These are phyloP conservation scores for Ptychobarbus kaznakovi DNA, from an alignment of 2,797 vertebrate genomes.

Conservation along the genomic window DNA sequence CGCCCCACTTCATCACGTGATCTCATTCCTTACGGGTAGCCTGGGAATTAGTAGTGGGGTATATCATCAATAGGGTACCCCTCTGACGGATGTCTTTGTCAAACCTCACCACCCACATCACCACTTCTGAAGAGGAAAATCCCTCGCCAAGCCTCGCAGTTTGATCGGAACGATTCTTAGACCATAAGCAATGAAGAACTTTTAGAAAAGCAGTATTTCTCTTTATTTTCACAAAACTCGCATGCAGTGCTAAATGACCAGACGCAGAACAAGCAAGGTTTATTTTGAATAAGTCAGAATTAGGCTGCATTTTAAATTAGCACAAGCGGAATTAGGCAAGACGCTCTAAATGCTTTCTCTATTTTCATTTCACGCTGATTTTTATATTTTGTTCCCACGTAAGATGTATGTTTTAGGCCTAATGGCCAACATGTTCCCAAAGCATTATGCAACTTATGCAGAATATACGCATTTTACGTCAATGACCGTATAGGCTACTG, in stretches of 20 bases:
- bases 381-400: background rate
- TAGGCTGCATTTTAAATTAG: background rate
- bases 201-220: background rate
- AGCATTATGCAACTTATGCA: background rate
- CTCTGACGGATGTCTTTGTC: slow-evolving; percentile 58
- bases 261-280: background rate
- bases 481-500: background rate
- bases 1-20: slow-evolving; percentile 95
- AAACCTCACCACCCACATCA: slow-evolving; percentile 38
- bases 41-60: slow-evolving; percentile 93
- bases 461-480: background rate
- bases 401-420: background rate
- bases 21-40: slow-evolving; percentile 93
- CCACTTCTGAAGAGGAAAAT: slow-evolving; percentile 21
- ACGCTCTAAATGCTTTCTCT: background rate
- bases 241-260: background rate
- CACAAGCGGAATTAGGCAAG: background rate
- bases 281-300: background rate
- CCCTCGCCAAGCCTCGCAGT: background rate
- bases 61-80: slow-evolving; percentile 63
- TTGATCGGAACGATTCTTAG: background rate
- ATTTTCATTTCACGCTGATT: background rate
- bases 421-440: background rate
- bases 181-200: background rate
- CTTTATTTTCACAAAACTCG: background rate